Base-by-base conservation (phyloP, 2,888 invertebrate species). In the Plebejus argus region DNA sequence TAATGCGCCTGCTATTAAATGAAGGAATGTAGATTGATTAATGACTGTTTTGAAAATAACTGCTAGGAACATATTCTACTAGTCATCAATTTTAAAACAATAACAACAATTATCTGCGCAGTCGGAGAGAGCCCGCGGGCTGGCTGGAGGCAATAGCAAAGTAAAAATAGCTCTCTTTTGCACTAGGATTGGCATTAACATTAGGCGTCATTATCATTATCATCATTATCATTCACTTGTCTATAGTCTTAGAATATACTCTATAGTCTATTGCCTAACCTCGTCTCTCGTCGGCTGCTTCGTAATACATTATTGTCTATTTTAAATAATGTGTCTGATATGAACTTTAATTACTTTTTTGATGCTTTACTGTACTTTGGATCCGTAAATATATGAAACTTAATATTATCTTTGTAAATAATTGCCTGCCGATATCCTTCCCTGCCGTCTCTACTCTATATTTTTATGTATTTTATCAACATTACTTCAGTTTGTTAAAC, bases 1-100 rank as follows among this genome's bases (percentile, higher is more conserved):
- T 61, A 23, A 12, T 23, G 61, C 12, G 23, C n/a, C 35, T 15
- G 70, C 45, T 72, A 72, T 72, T 72, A 45, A 45, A 49, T 45
- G 45, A 39, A n/a, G 45, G 45, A 72, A 72, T 45, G 72, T 72
- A 45, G 39, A 72, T 72, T 20, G 72, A 72, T 72, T 72, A 72
- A 72, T 72, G 45, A 23, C 72, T 72, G 72, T 72, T 45, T 45
- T 20, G 33, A 49, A 72, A 72, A 71, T 71, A 39, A 23, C 66
- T 28, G 66, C 28, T 28, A 66, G 66, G 66, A 28, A 66, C 28
- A 66, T 58, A 20, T 28, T 66, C 66, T 28, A 66, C 66, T 15
- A 66, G 66, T 66, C 66, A 66, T 66, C 28, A 66, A 66, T 66
- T 66, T 66, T 66, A 66, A 66, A 66, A 66, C 66, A 66, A 66